Evolutionary conservation across 2,113 vertebrate species (phyloP).

Genomic region (Bos taurus): DNA sequence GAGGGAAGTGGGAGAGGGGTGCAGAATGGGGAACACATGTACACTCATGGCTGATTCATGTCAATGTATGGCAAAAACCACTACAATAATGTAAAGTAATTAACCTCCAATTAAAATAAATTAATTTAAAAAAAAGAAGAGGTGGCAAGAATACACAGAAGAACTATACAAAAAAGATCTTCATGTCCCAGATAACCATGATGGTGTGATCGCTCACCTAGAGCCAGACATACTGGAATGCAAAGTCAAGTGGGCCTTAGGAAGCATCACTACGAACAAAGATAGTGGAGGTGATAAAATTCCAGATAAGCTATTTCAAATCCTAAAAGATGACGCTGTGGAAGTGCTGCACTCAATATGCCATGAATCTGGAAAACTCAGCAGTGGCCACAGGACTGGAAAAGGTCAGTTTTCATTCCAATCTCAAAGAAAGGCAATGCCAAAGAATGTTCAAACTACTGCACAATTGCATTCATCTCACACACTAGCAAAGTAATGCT

Average conservation of each 20-base stretch:
- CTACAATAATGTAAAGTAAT: background rate
- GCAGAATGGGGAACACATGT: background rate
- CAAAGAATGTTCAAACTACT: background rate
- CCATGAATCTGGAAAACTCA: background rate
- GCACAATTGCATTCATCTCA: background rate
- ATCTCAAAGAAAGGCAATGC: background rate
- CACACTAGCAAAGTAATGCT: background rate
- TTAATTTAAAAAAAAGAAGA: background rate
- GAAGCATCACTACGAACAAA: background rate
- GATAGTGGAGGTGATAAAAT: background rate
- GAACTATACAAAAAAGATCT: background rate
- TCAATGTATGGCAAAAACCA: background rate
- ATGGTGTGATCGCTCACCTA: background rate
- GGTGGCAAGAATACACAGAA: background rate
- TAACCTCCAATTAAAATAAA: background rate
- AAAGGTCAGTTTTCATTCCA: background rate
- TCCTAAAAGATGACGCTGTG: background rate
- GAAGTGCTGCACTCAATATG: background rate
- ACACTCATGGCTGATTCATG: background rate
- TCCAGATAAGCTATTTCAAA: background rate
- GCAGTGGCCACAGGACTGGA: background rate
- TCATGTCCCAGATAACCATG: background rate
- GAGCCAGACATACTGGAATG: background rate
- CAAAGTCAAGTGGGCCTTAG: background rate
- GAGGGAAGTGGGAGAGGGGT: background rate